Evolutionary conservation across 2,113 vertebrate species (phyloP), one percentile per base, ranked within the genome.

Genomic region (Zingel zingel): DNA sequence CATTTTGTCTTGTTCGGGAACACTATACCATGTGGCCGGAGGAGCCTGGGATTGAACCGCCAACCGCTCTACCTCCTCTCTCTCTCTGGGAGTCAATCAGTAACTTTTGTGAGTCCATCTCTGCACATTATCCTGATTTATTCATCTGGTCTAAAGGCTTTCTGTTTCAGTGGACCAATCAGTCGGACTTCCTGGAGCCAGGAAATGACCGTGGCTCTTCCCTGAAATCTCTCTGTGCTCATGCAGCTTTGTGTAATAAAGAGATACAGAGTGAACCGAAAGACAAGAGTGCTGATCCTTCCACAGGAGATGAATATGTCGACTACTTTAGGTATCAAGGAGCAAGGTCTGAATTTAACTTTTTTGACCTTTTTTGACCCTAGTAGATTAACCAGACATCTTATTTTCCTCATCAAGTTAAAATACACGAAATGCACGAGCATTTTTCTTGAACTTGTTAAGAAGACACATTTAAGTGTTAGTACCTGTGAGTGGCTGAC

Each of bases 401-500:
- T 33, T 33, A 33, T 6, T 33, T 33, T 6, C 33, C 33, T 33
- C 33, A 33, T 33, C 5, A 6, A 6, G 33, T 5, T 33, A 6
- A 33, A 33, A 33, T 6, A 33, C 33, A 33, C 6, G 33, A 33
- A 33, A 33, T 33, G 33, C 33, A 33, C 6, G 1, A 33, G 33
- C 33, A 6, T 33, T 33, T 33, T 33, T 33, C 5, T 33, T 33
- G 33, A 33, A 33, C 33, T 33, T 33, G 33, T 33, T 33, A 33
- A 33, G 33, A 33, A 33, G 33, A 33, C 33, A 33, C 33, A 33
- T 33, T 33, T 33, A 33, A 33, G 39, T 43, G 39, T 43, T 43
- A 11, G 39, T 83, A 97, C 97, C 94, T 80, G 89, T 68, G 19
- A 97, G 2, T 0, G 89, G 78, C 14, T 93, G 82, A 0, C 97